A percentile compares a stretch with the other conserved stretches of the same genome.
Conservation (phyloP, 53 echinoderm and acorn worm species). For the Holothuria scabra region DNA sequence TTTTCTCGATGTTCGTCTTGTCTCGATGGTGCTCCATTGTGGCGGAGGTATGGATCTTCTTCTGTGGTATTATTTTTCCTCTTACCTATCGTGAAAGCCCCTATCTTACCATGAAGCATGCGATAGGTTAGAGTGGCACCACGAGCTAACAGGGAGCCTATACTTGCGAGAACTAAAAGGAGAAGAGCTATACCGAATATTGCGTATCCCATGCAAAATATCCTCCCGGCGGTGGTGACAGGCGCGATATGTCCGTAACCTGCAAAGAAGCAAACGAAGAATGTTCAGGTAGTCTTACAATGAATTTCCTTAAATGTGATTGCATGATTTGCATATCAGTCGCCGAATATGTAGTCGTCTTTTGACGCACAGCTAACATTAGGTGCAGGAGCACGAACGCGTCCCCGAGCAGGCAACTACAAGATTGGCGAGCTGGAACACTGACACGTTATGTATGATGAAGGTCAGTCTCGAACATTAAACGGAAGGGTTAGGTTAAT, state of each 20-base stretch:
- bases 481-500: no score
- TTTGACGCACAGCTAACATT: no score
- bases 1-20: conserved; percentile 27
- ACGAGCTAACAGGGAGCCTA: conserved; percentile 86
- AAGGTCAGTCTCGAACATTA: no score
- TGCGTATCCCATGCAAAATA: conserved; percentile 95
- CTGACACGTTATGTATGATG: no score
- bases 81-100: conserved; percentile 53
- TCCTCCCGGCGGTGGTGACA: conserved; percentile 77
- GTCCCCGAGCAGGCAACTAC: no score
- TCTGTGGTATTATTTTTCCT: conserved; percentile 34
- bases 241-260: conserved; percentile 98
- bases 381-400: no score
- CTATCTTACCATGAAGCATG: conserved; percentile 61
- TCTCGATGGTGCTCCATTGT: conserved; percentile 1
- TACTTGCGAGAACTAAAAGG: conserved; percentile 86
- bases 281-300: not conserved
- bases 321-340: no score
- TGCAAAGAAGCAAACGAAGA: conserved; percentile 45
- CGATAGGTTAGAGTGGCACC: conserved; percentile 87
- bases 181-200: conserved; percentile 94
- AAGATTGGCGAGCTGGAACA: no score
- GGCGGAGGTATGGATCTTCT: conserved; percentile 5
- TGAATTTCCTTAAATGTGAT: no score
- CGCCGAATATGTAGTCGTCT: no score